Evolutionary conservation across 1,140 invertebrate genomes (phyloP).

Genomic region (Atta cephalotes): DNA sequence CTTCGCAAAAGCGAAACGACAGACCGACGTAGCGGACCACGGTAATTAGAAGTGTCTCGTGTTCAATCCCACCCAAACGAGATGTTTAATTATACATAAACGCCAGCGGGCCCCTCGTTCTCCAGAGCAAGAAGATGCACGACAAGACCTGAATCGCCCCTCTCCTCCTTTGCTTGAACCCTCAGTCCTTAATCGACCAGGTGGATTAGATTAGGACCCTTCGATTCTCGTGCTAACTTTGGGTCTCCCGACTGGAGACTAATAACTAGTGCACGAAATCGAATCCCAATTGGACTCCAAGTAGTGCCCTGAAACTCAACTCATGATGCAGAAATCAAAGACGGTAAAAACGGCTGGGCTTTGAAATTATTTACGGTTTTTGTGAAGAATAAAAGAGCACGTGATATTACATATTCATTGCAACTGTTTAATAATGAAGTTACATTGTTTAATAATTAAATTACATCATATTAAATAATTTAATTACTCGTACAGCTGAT

Average conservation of each 20-base stretch:
- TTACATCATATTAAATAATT: neutral
- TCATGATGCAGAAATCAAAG: conserved; percentile 9
- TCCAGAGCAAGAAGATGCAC: conserved; percentile 5
- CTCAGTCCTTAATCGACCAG: conserved; percentile 77
- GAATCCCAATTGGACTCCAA: conserved; percentile 29
- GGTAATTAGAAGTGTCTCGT: conserved; percentile 81
- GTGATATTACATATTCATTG: neutral
- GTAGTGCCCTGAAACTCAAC: neutral
- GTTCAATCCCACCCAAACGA: conserved; percentile 71
- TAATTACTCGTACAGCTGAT: neutral
- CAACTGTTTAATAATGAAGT: neutral
- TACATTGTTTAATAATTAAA: neutral
- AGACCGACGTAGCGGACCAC: conserved; percentile 71
- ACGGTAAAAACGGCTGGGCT: neutral
- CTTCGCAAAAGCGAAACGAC: conserved; percentile 75
- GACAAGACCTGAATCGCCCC: neutral
- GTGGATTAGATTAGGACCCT: conserved; percentile 82
- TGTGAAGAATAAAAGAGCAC: neutral
- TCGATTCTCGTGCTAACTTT: conserved; percentile 74
- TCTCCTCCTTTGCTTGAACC: neutral
- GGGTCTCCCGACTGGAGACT: conserved; percentile 63
- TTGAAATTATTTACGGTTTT: neutral
- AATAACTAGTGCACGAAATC: conserved; percentile 73
- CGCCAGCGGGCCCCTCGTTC: conserved; percentile 33
- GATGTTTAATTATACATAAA: conserved; percentile 81